Evolutionary conservation across 1,140 invertebrate genomes (phyloP).

Genomic region (Tribolium madens): DNA sequence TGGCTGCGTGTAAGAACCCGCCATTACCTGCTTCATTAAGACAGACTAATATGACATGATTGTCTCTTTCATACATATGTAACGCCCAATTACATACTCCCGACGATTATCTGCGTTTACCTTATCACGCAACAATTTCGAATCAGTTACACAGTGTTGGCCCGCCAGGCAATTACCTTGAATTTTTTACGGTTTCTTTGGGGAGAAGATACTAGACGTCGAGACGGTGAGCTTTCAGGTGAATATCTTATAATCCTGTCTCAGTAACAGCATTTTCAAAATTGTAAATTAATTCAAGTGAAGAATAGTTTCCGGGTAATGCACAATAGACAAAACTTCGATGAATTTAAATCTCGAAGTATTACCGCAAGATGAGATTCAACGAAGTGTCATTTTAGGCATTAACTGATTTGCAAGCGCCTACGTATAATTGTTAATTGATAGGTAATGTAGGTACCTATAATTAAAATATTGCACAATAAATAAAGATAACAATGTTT

Average conservation of each 20-base stretch:
- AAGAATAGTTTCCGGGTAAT: background rate
- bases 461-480: no score
- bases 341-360: background rate
- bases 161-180: constrained; percentile 12
- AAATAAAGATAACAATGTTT: no score
- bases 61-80: constrained; percentile 58
- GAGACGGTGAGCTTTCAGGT: background rate
- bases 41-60: constrained; percentile 61
- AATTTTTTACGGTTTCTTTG: constrained; percentile 11
- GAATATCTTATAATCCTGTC: background rate
- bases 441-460: no score
- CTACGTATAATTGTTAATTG: background rate
- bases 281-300: no score
- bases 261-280: no score
- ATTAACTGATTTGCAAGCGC: constrained; percentile 1
- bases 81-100: constrained; percentile 58
- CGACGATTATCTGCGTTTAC: constrained; percentile 59
- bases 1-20: constrained; percentile 54
- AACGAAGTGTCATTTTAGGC: background rate
- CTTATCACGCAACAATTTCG: constrained; percentile 56
- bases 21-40: constrained; percentile 62
- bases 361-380: constrained; percentile 14
- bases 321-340: background rate
- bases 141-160: constrained; percentile 26
- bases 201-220: background rate